Evolutionary conservation across 1,140 invertebrate species (phyloP), one percentile per base, ranked within the genome.

Genomic region (Lepidotrigona ventralis): DNA sequence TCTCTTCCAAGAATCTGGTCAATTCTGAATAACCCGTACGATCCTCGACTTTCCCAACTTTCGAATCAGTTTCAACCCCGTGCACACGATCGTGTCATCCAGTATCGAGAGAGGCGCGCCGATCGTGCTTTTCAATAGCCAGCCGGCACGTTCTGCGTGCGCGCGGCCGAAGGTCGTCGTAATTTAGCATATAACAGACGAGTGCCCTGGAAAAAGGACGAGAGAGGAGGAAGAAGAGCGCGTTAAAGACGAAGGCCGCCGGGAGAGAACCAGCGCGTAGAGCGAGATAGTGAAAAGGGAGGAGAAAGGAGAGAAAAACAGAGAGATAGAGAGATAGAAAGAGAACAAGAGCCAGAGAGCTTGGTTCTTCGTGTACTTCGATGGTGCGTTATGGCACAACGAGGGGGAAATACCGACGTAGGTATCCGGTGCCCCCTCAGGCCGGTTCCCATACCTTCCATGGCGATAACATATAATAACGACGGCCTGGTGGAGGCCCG

Each of bases 391-490:
- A 92, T 91, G 91, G 91, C 81, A 91, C 89, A 88, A 88, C 82
- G 88, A 89, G 85, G 89, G 85, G 81, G 85, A 91, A 88, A 91
- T 83, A 86, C 84, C 86, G 88, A 86, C 85, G 86, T 85, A 86
- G 86, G 79, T 89, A 84, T 85, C 90, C 84, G 77, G 90, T 90
- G 87, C 90, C 91, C 90, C 93, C 91, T 88, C 79, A 56, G 92
- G 93, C 92, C 85, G 86, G 88, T 93, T 93, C 93, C 92, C 93
- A 93, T 93, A 93, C 91, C 92, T 91, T 92, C 91, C 90, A 89
- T 75, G 83, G 88, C 91, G 91, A 92, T 92, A 92, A 92, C 91
- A 90, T 91, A 91, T 92, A 92, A 92, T 92, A 92, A 92, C 91
- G 91, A 90, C 90, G 90, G 87, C 85, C 90, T 86, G 85, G 88